Percentiles rank a stretch among this genome's conserved stretches.
Evolutionary conservation across 2,888 invertebrate species (phyloP).

Genomic region (Xanthorhoe designata): DNA sequence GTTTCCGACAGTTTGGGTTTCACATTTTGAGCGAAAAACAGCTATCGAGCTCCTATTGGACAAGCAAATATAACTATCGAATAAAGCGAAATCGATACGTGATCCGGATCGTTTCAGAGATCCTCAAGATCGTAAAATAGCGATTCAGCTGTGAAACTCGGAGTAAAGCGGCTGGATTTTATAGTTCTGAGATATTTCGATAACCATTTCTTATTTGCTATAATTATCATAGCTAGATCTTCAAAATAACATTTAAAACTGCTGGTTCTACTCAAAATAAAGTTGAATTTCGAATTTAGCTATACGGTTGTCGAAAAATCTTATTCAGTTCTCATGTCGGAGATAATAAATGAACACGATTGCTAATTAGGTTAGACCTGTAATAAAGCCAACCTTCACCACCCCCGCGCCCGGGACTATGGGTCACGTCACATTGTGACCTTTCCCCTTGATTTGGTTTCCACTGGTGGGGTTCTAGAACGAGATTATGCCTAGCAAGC

Average conservation of each 20-base stretch:
- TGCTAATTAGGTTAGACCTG: slow-evolving; percentile 60
- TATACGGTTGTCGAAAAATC: slow-evolving; percentile 6
- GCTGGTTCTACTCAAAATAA: neutral
- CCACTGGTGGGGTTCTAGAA: slow-evolving; percentile 88
- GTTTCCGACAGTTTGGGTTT: slow-evolving; percentile 5
- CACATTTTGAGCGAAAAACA: slow-evolving; percentile 29
- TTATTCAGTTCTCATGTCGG: slow-evolving; percentile 34
- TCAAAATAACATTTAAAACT: neutral
- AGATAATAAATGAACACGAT: slow-evolving; percentile 56
- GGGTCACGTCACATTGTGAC: slow-evolving; percentile 90
- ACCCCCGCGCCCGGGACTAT: slow-evolving; percentile 79
- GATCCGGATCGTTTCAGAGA: neutral
- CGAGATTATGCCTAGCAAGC: slow-evolving; percentile 76
- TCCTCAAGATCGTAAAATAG: neutral
- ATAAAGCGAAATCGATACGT: neutral
- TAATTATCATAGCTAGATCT: neutral
- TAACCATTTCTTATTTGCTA: neutral
- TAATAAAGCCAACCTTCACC: slow-evolving; percentile 62
- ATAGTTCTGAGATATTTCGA: slow-evolving; percentile 26
- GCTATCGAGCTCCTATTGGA: neutral
- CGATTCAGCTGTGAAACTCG: neutral
- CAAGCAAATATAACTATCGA: neutral
- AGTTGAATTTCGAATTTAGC: neutral
- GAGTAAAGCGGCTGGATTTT: slow-evolving; percentile 49
- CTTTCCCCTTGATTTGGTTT: slow-evolving; percentile 94